Conservation (phyloP, 2,797 vertebrate genomes). For the Columba guinea region DNA sequence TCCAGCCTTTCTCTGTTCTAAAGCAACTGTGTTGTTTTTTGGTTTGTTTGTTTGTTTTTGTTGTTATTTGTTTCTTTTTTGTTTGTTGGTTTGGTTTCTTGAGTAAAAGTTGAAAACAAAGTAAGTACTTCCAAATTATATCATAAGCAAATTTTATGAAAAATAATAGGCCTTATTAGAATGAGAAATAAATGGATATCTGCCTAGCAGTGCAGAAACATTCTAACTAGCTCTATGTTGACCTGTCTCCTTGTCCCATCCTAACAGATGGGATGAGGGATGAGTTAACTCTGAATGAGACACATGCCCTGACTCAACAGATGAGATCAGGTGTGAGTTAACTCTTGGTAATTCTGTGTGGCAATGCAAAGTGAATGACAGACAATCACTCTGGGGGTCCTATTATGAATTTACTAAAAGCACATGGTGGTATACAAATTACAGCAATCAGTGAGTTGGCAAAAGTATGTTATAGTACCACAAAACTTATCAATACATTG, state of each 20-base stretch:
- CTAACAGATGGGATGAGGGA: too few species aligned
- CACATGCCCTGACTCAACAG: too few species aligned
- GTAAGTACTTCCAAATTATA: background rate
- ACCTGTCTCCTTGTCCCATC: background rate
- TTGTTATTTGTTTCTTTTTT: background rate
- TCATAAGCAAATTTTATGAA: background rate
- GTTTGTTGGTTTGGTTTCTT: background rate
- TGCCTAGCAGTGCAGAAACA: background rate
- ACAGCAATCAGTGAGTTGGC: too few species aligned
- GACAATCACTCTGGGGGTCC: too few species aligned
- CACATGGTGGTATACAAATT: too few species aligned
- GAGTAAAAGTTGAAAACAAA: background rate
- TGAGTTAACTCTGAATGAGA: too few species aligned
- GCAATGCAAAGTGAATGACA: too few species aligned
- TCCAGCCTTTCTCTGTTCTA: background rate
- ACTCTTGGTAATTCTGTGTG: too few species aligned
- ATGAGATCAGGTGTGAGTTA: too few species aligned
- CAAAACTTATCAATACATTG: too few species aligned
- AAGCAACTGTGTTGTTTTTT: background rate
- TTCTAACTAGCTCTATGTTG: background rate
- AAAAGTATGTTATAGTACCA: too few species aligned
- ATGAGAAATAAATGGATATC: background rate
- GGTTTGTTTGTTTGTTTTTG: background rate
- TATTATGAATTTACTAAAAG: too few species aligned
- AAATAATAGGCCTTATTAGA: background rate